Conservation (phyloP, 2,888 invertebrate genomes). For the Pristionchus entomophagus region DNA sequence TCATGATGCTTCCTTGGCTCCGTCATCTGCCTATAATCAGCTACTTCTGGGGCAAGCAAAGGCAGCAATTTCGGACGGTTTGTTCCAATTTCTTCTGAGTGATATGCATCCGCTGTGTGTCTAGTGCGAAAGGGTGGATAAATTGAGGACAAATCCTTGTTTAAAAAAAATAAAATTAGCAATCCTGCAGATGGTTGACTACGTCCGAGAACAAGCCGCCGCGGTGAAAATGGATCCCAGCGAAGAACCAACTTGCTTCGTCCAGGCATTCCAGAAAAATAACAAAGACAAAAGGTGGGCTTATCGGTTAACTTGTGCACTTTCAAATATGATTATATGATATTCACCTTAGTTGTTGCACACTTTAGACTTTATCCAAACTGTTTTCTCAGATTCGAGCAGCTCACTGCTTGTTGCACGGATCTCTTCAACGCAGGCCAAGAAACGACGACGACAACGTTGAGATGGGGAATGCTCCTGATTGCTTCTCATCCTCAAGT, state of each 20-base stretch:
- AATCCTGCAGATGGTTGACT: not conserved
- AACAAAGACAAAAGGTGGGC: not conserved
- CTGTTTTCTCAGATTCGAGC: not conserved
- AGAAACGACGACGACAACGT: conserved; percentile 36
- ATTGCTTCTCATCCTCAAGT: not conserved
- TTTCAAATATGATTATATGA: too few species aligned
- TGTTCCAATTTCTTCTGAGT: not conserved
- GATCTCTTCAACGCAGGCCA: conserved; percentile 29
- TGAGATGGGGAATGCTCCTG: conserved; percentile 7
- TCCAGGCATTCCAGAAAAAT: not conserved
- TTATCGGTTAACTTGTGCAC: not conserved
- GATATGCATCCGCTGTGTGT: too few species aligned
- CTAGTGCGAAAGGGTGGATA: too few species aligned
- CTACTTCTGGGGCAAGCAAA: too few species aligned
- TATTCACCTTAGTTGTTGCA: too few species aligned
- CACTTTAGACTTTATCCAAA: too few species aligned
- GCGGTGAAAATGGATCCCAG: not conserved
- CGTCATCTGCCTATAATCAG: not conserved
- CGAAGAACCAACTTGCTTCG: conserved; percentile 8
- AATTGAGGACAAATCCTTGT: too few species aligned
- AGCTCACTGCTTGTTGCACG: not conserved
- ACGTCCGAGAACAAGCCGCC: not conserved
- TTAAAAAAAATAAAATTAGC: too few species aligned
- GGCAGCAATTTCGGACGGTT: not conserved
- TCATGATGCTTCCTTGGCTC: not conserved